Conservation (phyloP, 2,888 invertebrate genomes). For the Pseudococcus longispinus region DNA sequence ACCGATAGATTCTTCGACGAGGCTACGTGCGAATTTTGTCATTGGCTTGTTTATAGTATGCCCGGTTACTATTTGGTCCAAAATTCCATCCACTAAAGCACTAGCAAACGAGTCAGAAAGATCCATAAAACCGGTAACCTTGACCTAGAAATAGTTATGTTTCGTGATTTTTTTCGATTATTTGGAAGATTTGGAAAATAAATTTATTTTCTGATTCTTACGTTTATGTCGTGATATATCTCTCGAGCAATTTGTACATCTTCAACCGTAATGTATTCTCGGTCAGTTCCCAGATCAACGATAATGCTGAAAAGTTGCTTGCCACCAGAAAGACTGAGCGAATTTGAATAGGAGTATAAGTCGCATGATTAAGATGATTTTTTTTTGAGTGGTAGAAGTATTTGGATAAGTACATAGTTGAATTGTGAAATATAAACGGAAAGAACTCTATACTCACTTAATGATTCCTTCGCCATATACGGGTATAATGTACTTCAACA, state of each 20-base stretch:
- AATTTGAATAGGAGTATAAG: no score
- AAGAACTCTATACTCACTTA: not conserved
- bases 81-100: not conserved
- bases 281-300: not conserved
- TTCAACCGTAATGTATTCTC: not conserved
- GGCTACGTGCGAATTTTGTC: not conserved
- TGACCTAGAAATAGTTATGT: not conserved
- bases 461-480: not conserved
- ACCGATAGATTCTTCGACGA: not conserved
- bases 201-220: not conserved
- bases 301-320: not conserved
- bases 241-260: not conserved
- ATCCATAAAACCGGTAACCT: not conserved
- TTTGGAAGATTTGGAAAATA: not conserved
- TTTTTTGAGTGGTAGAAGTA: no score
- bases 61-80: not conserved
- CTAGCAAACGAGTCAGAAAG: not conserved
- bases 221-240: not conserved
- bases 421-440: not conserved
- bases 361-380: no score
- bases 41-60: not conserved
- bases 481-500: not conserved
- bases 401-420: no score
- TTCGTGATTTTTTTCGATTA: not conserved
- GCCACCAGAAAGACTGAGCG: not conserved